Percentiles rank a stretch among this genome's conserved stretches.
Conservation (phyloP, 1,140 invertebrate species). For the Psix sp. region DNA sequence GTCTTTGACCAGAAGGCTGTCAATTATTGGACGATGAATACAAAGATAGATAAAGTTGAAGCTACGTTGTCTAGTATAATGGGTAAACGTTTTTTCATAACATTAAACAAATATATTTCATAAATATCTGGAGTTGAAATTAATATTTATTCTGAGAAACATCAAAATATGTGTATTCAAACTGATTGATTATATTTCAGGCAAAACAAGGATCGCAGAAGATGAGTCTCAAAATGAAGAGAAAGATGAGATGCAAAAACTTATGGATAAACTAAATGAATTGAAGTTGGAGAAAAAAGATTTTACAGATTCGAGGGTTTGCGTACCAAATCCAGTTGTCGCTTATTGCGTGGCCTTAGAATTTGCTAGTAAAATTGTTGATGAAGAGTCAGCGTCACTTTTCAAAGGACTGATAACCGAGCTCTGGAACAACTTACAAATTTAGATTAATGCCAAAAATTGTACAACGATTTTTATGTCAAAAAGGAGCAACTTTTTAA, state of each 20-base stretch:
- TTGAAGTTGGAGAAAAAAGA: conserved; percentile 61
- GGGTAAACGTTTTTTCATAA: too few relatives aligned
- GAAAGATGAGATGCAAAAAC: conserved; percentile 27
- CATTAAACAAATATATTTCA: too few relatives aligned
- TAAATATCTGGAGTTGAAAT: too few relatives aligned
- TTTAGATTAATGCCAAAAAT: conserved; percentile 3
- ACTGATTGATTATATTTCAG: too few relatives aligned
- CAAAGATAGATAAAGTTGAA: conserved; percentile 65
- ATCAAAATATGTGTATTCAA: too few relatives aligned
- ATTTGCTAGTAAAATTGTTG: conserved; percentile 59
- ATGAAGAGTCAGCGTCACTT: conserved; percentile 36
- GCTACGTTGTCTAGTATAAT: conserved; percentile 39
- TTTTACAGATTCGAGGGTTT: conserved; percentile 61
- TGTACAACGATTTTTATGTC: too few relatives aligned
- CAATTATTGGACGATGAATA: conserved; percentile 58
- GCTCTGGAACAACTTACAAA: conserved; percentile 48
- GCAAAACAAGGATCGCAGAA: conserved; percentile 9
- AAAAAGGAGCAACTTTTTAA: too few relatives aligned
- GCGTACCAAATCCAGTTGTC: conserved; percentile 65
- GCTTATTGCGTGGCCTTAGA: conserved; percentile 61
- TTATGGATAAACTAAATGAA: conserved; percentile 60
- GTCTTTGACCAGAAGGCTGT: conserved; percentile 59
- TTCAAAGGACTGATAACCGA: conserved; percentile 36
- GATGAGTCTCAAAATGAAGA: conserved; percentile 24
- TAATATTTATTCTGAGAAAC: too few relatives aligned